Base-by-base conservation (phyloP, 2,888 invertebrate species). In the Nymphalis c-album region DNA sequence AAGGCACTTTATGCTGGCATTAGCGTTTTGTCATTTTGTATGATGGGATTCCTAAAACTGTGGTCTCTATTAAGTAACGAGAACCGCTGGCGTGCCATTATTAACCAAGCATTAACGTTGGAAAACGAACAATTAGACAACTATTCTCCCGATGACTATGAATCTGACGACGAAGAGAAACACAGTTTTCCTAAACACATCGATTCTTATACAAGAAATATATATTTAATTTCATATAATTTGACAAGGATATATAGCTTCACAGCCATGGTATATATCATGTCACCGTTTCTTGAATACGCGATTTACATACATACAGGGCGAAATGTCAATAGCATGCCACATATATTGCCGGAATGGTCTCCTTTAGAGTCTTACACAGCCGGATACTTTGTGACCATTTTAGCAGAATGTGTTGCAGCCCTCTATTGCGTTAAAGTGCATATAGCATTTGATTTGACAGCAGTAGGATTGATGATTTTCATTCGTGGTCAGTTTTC, bases 271-370 rank as follows among this genome's bases (percentile, higher is more conserved):
- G 76, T 89, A 7, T 88, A 80, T 55, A 78, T 86, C 17, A 17
- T 80, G 0, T 81, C 87, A 1, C 89, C 90, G 0, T 89, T 88
- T 71, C 70, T 80, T n/a, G 87, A 90, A 71, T 78, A 80, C 63
- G 74, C 69, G 0, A 63, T 85, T 4, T 70, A 75, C 26, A 73
- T 69, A 26, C 40, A 76, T 1, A 72, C 75, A 2, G 80, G 74
- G 2, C 67, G 69, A n/a, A 71, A 61, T 7, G 64, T 64, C 7
- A 55, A 72, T 16, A 68, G 46, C 0, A 80, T 79, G 64, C 88
- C 87, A 0, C 90, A 90, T 63, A 82, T 90, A 55, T 72, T 91
- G 17, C 88, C 87, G 0, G 75, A 76, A 17, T 90, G 88, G 88
- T 66, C 78, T 7, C 86, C 85, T 0, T 69, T 87, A 1, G 87